Percentiles rank a stretch among this genome's conserved stretches.
These are phyloP conservation scores for Haliclona indistincta DNA, from an alignment of 37 sponge, comb jelly and placozoan genomes.

Conservation along the genomic window DNA sequence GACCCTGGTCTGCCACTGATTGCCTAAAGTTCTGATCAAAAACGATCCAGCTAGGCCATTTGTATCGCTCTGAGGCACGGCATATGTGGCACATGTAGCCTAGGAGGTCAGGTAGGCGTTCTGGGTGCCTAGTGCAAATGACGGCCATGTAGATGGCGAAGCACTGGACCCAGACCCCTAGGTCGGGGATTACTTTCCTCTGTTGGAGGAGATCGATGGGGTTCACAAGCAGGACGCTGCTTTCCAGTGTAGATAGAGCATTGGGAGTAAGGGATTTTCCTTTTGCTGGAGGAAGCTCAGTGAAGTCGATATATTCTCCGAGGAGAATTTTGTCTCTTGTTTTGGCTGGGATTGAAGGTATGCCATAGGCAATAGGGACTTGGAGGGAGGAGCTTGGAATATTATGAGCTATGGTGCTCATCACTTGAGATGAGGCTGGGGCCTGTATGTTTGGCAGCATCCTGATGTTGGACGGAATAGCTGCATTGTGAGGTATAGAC, in stretches of 20 bases:
- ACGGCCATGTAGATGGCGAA: background rate
- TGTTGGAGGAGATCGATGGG: background rate
- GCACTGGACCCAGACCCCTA: background rate
- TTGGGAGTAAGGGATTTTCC: background rate
- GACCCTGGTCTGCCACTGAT: background rate
- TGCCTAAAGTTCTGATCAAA: background rate
- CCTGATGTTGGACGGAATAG: too few species aligned
- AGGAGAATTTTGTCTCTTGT: background rate
- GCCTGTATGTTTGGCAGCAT: too few species aligned
- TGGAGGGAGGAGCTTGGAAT: too few species aligned
- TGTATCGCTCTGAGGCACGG: background rate
- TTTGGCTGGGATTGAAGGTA: background rate
- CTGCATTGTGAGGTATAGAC: too few species aligned
- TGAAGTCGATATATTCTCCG: background rate
- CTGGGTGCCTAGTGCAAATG: background rate
- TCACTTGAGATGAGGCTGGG: too few species aligned
- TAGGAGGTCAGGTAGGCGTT: background rate
- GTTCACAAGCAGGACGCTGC: background rate
- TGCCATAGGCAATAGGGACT: background rate
- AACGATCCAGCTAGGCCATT: slow-evolving; percentile 2
- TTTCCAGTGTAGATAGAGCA: background rate
- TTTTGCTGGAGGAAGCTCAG: slow-evolving; percentile 5
- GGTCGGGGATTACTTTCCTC: background rate
- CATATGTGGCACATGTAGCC: background rate
- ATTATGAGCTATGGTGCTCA: too few species aligned